A percentile compares a stretch with the other conserved stretches of the same genome.
Evolutionary conservation across 2,888 invertebrate species (phyloP).

Genomic region (Philopedon plagiatum): DNA sequence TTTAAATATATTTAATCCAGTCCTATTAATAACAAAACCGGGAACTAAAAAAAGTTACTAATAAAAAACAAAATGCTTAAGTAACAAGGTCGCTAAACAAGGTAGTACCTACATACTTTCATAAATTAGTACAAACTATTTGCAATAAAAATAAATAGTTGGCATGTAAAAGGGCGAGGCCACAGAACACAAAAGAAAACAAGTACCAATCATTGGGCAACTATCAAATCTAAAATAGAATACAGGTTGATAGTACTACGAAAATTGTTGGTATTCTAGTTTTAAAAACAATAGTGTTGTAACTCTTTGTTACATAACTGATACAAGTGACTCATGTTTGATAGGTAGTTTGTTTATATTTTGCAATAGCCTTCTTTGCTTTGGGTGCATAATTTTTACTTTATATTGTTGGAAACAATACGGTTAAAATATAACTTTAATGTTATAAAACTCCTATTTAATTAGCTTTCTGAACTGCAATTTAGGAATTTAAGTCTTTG

Average conservation of each 20-base stretch:
- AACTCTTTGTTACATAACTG: conserved; percentile 25
- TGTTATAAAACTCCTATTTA: no score
- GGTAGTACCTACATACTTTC: conserved; percentile 39
- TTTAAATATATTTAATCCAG: background rate
- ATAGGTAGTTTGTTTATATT: conserved; percentile 25
- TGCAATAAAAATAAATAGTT: conserved; percentile 16
- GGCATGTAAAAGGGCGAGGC: conserved; percentile 26
- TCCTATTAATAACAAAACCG: background rate
- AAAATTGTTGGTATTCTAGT: conserved; percentile 19
- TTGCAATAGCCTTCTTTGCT: conserved; percentile 15
- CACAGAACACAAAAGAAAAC: conserved; percentile 4
- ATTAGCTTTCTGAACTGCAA: no score
- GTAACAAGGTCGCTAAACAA: conserved; percentile 38
- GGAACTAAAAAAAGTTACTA: conserved; percentile 19
- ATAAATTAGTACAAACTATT: conserved; percentile 30
- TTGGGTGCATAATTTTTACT: background rate
- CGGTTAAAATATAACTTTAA: no score
- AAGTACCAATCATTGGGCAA: background rate
- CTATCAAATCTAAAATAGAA: background rate
- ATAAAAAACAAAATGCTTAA: conserved; percentile 30
- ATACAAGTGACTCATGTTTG: conserved; percentile 16
- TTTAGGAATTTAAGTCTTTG: no score
- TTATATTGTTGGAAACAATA: background rate
- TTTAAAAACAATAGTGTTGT: conserved; percentile 25
- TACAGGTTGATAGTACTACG: conserved; percentile 14